Base-by-base conservation (phyloP, 2,113 vertebrate species). In the Psilopogon haemacephalus region DNA sequence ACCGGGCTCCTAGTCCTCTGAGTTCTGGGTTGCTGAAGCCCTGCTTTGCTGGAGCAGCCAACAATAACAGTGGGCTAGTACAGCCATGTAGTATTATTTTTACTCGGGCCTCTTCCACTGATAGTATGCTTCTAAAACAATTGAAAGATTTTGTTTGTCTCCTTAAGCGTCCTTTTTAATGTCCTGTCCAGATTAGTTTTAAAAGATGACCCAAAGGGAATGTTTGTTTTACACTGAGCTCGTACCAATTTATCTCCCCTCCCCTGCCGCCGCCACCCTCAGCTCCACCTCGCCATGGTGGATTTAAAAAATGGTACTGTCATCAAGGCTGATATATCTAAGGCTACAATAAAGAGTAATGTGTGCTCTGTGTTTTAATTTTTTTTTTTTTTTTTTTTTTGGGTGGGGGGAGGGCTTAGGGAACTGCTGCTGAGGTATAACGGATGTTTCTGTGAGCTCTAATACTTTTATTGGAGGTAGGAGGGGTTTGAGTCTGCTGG, bases 31-130 rank as follows among this genome's bases (percentile, higher is more conserved):
- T 89, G 69, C 68, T 81, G 82, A 93, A 93, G 76, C 42, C 38
- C 72, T 94, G 2, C 82, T 73, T 94, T 77, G 55, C 87, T 91
- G 79, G 79, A 93, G 69, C 81, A 77, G 93, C 91, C 91, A 96
- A 81, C 69, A 94, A 86, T 86, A 95, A 89, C 58, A 89, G 71
- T 63, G 20, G 60, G 76, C 54, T 86, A 80, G 83, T 86, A 50
- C 15, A 67, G 52, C 73, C 48, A 77, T 67, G 52, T 50, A 26
- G 63, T 84, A 75, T 75, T 89, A 77, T 89, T 94, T 89, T 86
- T 75, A 62, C 44, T 89, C 2, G 3, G 79, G 64, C 44, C 27
- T 88, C 73, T 88, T 93, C 58, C 28, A 30, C 62, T 58, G 48
- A 71, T 86, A 80, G 26, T 64, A 54, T 71, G 30, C 62, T 88